phyloP scores from a whole-genome alignment of 2,113 vertebrate species.

The Ammodytes marinus region DNA sequence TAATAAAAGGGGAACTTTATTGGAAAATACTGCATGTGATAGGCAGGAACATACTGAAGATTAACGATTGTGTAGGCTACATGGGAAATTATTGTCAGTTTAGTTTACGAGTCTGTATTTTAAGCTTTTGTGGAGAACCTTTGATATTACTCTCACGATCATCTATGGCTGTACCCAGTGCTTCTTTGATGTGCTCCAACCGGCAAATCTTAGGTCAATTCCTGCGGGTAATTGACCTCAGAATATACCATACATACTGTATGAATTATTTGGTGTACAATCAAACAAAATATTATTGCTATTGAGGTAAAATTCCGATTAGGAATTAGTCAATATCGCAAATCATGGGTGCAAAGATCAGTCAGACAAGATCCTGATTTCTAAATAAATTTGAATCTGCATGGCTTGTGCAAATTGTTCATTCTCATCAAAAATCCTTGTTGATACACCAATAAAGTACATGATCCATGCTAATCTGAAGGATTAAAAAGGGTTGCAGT shows the following conservation, averaged over 20 bases:
- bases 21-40: too few relatives aligned
- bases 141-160: background rate
- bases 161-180: background rate
- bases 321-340: background rate
- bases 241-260: background rate
- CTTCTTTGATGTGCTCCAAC: background rate
- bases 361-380: background rate
- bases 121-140: background rate
- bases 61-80: too few relatives aligned
- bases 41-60: too few relatives aligned
- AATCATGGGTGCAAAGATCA: background rate
- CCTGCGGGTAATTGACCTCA: background rate
- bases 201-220: background rate
- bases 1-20: too few relatives aligned
- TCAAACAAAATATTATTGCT: background rate
- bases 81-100: too few relatives aligned
- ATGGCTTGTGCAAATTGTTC: background rate
- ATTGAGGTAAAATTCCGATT: too few relatives aligned
- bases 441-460: background rate
- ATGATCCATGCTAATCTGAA: background rate
- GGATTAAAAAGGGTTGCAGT: background rate
- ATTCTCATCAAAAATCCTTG: background rate
- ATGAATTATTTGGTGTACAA: background rate
- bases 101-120: too few relatives aligned
- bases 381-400: background rate